phyloP scores from a whole-genome alignment of 2,797 vertebrate genomes.

The Syngnathus acus region DNA sequence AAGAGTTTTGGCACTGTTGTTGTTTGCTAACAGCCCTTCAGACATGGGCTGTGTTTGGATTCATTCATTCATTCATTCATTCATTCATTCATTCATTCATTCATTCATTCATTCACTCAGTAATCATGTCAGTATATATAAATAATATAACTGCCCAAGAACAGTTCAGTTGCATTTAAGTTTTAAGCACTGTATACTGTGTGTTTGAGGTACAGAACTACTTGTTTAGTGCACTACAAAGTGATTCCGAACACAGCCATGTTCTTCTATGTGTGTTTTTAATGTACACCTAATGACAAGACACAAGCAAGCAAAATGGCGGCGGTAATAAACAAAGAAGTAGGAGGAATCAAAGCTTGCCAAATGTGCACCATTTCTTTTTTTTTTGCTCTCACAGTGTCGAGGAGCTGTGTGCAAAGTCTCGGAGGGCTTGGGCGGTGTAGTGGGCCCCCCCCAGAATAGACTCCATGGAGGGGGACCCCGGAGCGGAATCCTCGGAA shows the following conservation, averaged over 20 bases:
- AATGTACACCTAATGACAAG: conserved; percentile 5
- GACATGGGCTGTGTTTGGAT: conserved; percentile 10
- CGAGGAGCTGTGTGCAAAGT: conserved; percentile 95
- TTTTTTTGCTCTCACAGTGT: conserved; percentile 80
- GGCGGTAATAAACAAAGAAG: conserved; percentile 14
- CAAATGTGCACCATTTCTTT: conserved; percentile 16
- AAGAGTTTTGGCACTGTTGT: conserved; percentile 45
- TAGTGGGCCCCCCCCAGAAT: conserved; percentile 80
- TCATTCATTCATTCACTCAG: not conserved
- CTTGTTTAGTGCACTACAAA: too few species aligned
- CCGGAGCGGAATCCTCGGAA: conserved; percentile 78
- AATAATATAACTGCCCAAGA: too few species aligned
- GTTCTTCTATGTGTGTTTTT: conserved; percentile 10
- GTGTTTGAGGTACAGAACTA: too few species aligned
- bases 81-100: too few species aligned
- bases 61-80: too few species aligned
- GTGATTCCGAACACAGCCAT: not conserved
- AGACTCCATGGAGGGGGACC: conserved; percentile 78
- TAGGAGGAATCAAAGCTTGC: conserved; percentile 2
- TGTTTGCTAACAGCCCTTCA: conserved; percentile 45
- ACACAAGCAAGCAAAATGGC: conserved; percentile 41
- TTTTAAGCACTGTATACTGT: too few species aligned
- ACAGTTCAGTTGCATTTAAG: too few species aligned
- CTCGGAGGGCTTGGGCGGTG: conserved; percentile 78
- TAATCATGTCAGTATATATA: conserved; percentile 12